Conservation (phyloP, 2,113 vertebrate species). For the Sinosuthora webbiana region DNA sequence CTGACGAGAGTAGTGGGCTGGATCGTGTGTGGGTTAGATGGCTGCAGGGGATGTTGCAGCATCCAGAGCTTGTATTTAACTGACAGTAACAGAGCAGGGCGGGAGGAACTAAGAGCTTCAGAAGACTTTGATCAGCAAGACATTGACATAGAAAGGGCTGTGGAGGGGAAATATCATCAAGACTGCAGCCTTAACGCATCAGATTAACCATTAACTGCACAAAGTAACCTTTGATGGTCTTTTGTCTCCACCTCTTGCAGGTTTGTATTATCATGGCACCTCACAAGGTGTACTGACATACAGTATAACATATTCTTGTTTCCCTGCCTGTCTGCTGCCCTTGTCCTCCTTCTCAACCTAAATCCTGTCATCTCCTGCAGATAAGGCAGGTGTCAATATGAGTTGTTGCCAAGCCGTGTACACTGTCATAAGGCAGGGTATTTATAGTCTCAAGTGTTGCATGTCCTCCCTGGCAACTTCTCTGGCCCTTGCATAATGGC, state of each 20-base stretch:
- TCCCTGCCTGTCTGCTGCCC: not conserved
- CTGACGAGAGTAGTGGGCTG: not conserved
- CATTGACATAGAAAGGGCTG: not conserved
- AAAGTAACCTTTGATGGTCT: not conserved
- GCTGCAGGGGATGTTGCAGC: not conserved
- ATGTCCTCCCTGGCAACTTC: not conserved
- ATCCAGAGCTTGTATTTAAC: not conserved
- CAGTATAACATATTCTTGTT: not conserved
- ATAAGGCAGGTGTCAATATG: slow-evolving; percentile 3
- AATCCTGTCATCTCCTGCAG: slow-evolving; percentile 8
- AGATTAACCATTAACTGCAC: not conserved
- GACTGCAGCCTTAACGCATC: not conserved
- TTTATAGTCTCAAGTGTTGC: not conserved
- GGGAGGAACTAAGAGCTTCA: not conserved
- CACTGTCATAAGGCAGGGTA: not conserved
- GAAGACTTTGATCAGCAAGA: not conserved
- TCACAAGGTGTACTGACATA: not conserved
- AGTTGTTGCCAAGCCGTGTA: not conserved
- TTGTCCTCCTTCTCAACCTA: not conserved
- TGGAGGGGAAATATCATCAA: not conserved
- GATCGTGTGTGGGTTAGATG: not conserved
- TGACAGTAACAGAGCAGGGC: not conserved
- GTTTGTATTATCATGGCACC: not conserved
- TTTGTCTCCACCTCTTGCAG: not conserved
- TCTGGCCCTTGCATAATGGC: not conserved